Evolutionary conservation across 2,888 invertebrate genomes (phyloP).

Genomic region (Habroteleia sp.): DNA sequence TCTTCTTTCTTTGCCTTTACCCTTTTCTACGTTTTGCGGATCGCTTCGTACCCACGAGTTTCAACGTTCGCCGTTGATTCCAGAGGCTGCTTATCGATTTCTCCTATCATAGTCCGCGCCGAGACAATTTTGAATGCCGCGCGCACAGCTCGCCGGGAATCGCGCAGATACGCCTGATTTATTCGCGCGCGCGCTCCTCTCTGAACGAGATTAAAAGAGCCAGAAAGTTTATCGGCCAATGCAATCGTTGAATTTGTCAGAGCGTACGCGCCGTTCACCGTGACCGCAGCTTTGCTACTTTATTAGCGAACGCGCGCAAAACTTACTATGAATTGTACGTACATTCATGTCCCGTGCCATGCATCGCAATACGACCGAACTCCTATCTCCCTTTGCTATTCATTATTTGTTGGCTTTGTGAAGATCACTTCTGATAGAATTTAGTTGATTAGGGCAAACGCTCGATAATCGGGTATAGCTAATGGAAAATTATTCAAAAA

Average conservation of each 20-base stretch:
- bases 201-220: slow-evolving; percentile 63
- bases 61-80: slow-evolving; percentile 57
- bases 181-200: slow-evolving; percentile 45
- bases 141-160: slow-evolving; percentile 53
- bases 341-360: slow-evolving; percentile 25
- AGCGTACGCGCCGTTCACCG: slow-evolving; percentile 59
- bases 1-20: slow-evolving; percentile 47
- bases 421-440: slow-evolving; percentile 14
- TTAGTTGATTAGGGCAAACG: background rate
- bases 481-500: too few species aligned
- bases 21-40: slow-evolving; percentile 58
- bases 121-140: slow-evolving; percentile 65
- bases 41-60: slow-evolving; percentile 59
- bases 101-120: slow-evolving; percentile 61
- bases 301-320: slow-evolving; percentile 50
- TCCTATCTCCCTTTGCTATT: slow-evolving; percentile 11
- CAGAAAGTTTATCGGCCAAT: slow-evolving; percentile 57
- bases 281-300: slow-evolving; percentile 58
- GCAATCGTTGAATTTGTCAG: slow-evolving; percentile 63
- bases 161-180: slow-evolving; percentile 61
- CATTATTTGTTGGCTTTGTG: slow-evolving; percentile 7
- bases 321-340: slow-evolving; percentile 46
- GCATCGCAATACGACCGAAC: slow-evolving; percentile 10
- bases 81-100: slow-evolving; percentile 58
- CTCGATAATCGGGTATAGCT: slow-evolving; percentile 3